A percentile compares a stretch with the other conserved stretches of the same genome.
Evolutionary conservation across 2,113 vertebrate genomes (phyloP).

Genomic region (Grammomys surdaster): DNA sequence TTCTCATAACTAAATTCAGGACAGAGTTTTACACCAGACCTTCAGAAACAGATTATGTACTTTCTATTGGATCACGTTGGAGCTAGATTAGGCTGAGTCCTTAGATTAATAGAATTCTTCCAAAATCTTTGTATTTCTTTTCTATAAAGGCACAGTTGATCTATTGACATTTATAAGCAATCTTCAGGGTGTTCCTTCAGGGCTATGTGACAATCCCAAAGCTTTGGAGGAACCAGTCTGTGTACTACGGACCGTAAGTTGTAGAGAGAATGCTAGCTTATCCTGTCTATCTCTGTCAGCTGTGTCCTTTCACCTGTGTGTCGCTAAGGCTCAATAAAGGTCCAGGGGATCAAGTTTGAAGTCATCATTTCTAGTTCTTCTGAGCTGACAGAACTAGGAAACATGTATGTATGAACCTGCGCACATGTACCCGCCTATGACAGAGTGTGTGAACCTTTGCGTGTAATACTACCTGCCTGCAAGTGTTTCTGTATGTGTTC

Average conservation of each 20-base stretch:
- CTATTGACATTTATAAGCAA: background rate
- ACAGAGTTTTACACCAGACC: background rate
- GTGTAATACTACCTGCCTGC: background rate
- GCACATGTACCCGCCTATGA: background rate
- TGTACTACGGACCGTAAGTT: background rate
- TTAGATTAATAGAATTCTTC: background rate
- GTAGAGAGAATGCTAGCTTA: background rate
- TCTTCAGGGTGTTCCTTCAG: background rate
- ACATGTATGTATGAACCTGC: background rate
- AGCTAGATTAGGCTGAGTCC: too few relatives aligned
- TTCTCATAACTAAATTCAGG: background rate
- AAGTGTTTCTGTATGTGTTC: background rate
- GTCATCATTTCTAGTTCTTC: background rate
- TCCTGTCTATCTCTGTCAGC: background rate
- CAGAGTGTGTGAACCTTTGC: background rate
- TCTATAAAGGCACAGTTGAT: background rate
- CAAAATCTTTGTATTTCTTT: background rate
- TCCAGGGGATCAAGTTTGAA: background rate
- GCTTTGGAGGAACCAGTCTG: background rate
- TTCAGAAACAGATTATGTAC: too few relatives aligned
- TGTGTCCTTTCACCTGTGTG: background rate
- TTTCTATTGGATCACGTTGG: background rate
- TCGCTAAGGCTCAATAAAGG: background rate
- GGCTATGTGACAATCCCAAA: background rate
- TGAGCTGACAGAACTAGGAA: background rate